phyloP scores from a whole-genome alignment of 1,140 invertebrate genomes.

The Nymphalis io region DNA sequence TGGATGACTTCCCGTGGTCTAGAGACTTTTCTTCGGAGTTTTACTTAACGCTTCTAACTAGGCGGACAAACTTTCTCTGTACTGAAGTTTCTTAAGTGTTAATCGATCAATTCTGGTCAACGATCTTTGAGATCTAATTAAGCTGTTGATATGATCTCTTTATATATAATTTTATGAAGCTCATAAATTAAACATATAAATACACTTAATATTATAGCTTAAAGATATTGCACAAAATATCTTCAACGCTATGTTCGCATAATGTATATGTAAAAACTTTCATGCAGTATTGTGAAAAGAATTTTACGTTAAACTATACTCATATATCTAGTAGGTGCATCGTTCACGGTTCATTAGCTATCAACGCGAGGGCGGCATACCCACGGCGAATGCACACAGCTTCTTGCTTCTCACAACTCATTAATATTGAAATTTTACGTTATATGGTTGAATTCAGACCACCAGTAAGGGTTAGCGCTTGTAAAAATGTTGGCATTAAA shows the following conservation, averaged over 20 bases:
- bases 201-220: constrained; percentile 11
- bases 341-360: constrained; percentile 59
- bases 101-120: constrained; percentile 68
- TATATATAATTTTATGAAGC: constrained; percentile 12
- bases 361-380: constrained; percentile 38
- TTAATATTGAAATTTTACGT: constrained; percentile 50
- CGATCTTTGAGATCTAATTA: constrained; percentile 53
- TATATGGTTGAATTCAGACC: constrained; percentile 28
- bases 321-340: constrained; percentile 50
- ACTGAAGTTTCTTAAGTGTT: constrained; percentile 62
- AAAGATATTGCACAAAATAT: constrained; percentile 40
- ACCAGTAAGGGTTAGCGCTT: not conserved
- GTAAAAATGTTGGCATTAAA: constrained; percentile 2
- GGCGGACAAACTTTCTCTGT: constrained; percentile 58
- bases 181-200: constrained; percentile 3
- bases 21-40: constrained; percentile 57
- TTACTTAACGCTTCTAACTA: constrained; percentile 59
- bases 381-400: constrained; percentile 40
- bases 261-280: constrained; percentile 25
- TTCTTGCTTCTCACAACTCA: constrained; percentile 43
- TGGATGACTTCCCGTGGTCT: constrained; percentile 58
- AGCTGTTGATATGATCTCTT: constrained; percentile 24
- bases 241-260: constrained; percentile 35
- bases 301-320: constrained; percentile 34
- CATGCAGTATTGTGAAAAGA: constrained; percentile 36